Base-by-base conservation (phyloP, 1,140 invertebrate genomes). In the Drosophila teissieri region DNA sequence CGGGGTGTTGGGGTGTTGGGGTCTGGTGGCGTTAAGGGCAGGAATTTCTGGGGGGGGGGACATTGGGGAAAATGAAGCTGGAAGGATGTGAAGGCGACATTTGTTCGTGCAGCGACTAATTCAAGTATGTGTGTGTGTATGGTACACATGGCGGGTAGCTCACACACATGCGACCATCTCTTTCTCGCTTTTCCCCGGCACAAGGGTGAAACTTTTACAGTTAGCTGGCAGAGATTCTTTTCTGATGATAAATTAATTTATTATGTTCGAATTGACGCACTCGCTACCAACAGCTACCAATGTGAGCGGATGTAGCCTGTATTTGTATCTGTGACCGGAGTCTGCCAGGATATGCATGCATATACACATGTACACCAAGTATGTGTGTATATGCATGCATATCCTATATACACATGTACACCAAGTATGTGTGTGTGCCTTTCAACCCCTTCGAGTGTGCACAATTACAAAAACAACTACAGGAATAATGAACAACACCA, bases 161-260 rank as follows among this genome's bases (percentile, higher is more conserved):
- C 53, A 34, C 61, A 39, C 11, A 39, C 37, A 39, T 27, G 39
- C 34, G 31, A 54, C 34, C 27, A 22, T 69, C 19, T 48, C 58
- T 46, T 22, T 42, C 42, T 57, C 36, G 48, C 58, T 78, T 46
- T 57, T 37, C 60, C 37, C 14, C 10, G 15, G 14, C n/a, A 10
- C 63, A 88, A 57, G 83, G 83, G 83, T 88, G 83, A 88, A 88
- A 88, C 79, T 88, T 88, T 83, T 83, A 74, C 79, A 79, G 82
- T 85, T 86, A 75, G 82, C 84, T 89, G 78, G 82, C 85, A 68
- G 86, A 81, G 85, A 90, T 90, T 90, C 81, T 90, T 90, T 88
- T 89, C 78, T 79, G 85, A 90, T 90, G 85, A 90, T 90, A 90
- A 90, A 90, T 90, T 90, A 90, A 90, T 90, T 90, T 90, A 90